Evolutionary conservation across 2,888 invertebrate species (phyloP), one percentile per base, ranked within the genome.

Genomic region (Strigamia crassipes): DNA sequence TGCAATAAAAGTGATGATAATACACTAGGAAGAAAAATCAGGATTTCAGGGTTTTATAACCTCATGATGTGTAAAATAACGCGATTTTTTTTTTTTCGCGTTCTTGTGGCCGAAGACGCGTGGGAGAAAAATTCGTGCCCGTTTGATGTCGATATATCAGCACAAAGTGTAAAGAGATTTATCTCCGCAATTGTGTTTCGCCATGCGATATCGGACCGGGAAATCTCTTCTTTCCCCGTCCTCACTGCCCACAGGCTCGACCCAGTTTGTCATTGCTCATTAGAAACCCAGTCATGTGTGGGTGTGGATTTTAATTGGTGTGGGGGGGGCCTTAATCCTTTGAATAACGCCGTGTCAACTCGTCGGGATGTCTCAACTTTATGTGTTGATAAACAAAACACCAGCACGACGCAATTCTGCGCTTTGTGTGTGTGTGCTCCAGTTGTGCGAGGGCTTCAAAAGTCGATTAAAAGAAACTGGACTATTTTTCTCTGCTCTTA

Each of bases 261-360:
- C 31, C 73, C 31, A 73, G 27, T 73, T 73, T 31, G 73, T 31
- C 73, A 73, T 31, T 73, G 73, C 73, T 73, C 73, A 73, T 73
- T 73, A 31, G 73, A 23, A 73, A 73, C 31, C 31, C 73, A 23
- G 27, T 31, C 73, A 73, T 31, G 73, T 73, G 31, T 73, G n/a
- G 73, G 31, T 73, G 31, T 73, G 13, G 73, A 73, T 10, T 73
- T 73, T 73, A 73, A 73, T 73, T 73, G 73, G 38, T 38, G 18
- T 0, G 18, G 27, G 73, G 73, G 31, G 73, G n/a, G 31, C 31
- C 31, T 73, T 73, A 73, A 73, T 73, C 73, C 73, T 73, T 73
- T 73, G 73, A 73, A 73, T 27, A 23, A 73, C 8, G 73, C 31
- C 73, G 15, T 13, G 73, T 73, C 73, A 73, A 8, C 73, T 13